Evolutionary conservation across 2,797 vertebrate species (phyloP).

Genomic region (Typhlichthys eigenmanni): DNA sequence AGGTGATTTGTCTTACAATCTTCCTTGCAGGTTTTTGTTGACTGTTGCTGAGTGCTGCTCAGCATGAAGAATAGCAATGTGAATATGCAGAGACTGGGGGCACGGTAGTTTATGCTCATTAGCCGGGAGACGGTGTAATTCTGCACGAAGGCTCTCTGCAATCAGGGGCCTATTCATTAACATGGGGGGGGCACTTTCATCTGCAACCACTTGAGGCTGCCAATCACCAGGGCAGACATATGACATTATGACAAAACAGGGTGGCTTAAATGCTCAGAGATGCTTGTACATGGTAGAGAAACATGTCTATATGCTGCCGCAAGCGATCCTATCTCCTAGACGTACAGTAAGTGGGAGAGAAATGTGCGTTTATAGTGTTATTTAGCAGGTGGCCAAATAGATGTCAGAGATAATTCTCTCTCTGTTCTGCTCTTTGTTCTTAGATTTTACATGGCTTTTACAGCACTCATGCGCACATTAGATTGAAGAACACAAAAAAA

Average conservation of each 20-base stretch:
- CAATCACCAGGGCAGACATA: constrained; percentile 67
- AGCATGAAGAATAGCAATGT: constrained; percentile 60
- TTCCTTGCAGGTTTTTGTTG: constrained; percentile 72
- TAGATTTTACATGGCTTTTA: constrained; percentile 36
- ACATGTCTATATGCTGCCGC: constrained; percentile 58
- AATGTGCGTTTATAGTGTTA: constrained; percentile 62
- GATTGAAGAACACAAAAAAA: constrained; percentile 55
- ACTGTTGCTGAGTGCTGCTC: constrained; percentile 73
- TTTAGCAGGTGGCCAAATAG: constrained; percentile 73
- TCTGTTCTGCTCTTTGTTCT: constrained; percentile 65
- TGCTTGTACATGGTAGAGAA: constrained; percentile 58
- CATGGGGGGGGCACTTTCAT: constrained; percentile 73
- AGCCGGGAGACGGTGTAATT: constrained; percentile 66
- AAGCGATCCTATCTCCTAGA: constrained; percentile 49
- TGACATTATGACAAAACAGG: constrained; percentile 70
- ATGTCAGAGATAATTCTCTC: constrained; percentile 71
- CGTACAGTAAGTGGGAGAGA: constrained; percentile 43
- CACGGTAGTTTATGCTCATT: constrained; percentile 73
- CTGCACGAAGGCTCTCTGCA: constrained; percentile 67
- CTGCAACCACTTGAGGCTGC: constrained; percentile 75
- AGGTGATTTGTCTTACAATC: constrained; percentile 62
- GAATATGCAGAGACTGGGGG: constrained; percentile 69
- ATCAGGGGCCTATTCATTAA: constrained; percentile 79
- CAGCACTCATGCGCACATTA: constrained; percentile 33
- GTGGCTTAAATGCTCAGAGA: constrained; percentile 62